phyloP scores from a whole-genome alignment of 2,888 invertebrate species.

The Gari tellinella region DNA sequence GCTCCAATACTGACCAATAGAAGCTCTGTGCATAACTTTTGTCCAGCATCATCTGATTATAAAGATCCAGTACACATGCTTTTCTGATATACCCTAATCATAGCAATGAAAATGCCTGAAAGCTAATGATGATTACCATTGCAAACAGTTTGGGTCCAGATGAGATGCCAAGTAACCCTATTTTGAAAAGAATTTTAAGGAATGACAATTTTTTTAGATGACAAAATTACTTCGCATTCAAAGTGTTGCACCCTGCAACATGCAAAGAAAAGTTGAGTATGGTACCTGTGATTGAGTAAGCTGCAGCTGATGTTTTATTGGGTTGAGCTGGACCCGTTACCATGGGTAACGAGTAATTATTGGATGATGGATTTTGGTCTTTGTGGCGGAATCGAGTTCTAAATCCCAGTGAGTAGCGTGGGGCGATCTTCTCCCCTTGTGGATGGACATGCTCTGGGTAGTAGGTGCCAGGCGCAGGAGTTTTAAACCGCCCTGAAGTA shows the following conservation, averaged over 20 bases:
- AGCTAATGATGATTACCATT: too few relatives aligned
- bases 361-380: constrained; percentile 74
- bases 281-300: constrained; percentile 93
- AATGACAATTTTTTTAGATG: too few relatives aligned
- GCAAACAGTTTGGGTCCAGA: too few relatives aligned
- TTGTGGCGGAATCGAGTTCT: constrained; percentile 63
- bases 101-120: too few relatives aligned
- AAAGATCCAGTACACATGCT: too few relatives aligned
- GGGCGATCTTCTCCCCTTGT: constrained; percentile 73
- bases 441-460: constrained; percentile 74
- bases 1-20: too few relatives aligned
- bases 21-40: too few relatives aligned
- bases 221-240: too few relatives aligned
- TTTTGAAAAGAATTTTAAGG: too few relatives aligned
- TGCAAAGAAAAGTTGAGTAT: not conserved
- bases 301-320: constrained; percentile 87
- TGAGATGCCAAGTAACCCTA: too few relatives aligned
- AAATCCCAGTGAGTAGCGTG: constrained; percentile 69
- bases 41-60: too few relatives aligned
- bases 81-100: too few relatives aligned
- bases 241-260: not conserved
- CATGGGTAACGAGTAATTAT: constrained; percentile 75
- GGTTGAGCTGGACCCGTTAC: constrained; percentile 79
- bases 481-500: constrained; percentile 65
- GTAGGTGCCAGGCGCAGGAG: constrained; percentile 71